Base-by-base conservation (phyloP, 2,113 vertebrate species). In the Axis porcinus region DNA sequence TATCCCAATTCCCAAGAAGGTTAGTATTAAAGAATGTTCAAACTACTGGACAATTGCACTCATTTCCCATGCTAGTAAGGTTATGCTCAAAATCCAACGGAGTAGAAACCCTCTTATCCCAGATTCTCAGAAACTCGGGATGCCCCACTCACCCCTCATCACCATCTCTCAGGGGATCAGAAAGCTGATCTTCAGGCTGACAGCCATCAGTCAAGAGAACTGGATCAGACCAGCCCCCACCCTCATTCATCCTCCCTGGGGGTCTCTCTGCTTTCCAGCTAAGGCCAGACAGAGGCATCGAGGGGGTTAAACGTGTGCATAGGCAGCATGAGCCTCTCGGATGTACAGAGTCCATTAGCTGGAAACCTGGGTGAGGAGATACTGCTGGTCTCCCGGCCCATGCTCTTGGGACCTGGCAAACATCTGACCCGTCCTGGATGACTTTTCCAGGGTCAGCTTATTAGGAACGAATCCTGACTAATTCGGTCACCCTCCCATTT, bases 401-500 rank as follows among this genome's bases (percentile, higher is more conserved):
- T 9, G 92, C 90, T 45, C 74, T 23, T 8, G 93, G 83, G 92
- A 91, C 86, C 91, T 96, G 82, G 76, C 87, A 52, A 93, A 74
- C 36, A 94, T 74, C 96, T 86, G 86, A 86, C 79, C 76, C 67
- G 86, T 97, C 33, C 64, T 2, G 13, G 89, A 97, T 92, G 98
- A 27, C 64, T 64, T 30, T 98, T 97, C 97, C 97, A 96, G 97
- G 97, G 95, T 98, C 96, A 95, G 86, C 67, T 78, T 98, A 95
- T 89, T 98, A 98, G 7, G 91, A 97, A 86, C 27, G 70, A 87
- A 97, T 96, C 93, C 89, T 91, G 96, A 96, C 93, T 98, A 97
- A 98, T 98, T 98, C 91, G 7, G 89, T 98, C 79, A 81, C 97
- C 93, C 57, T 45, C 95, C 43, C 95, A 95, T 94, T 98, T 97